A percentile compares a stretch with the other conserved stretches of the same genome.
phyloP scores from a whole-genome alignment of 2,797 vertebrate genomes.

The Lates japonicus region DNA sequence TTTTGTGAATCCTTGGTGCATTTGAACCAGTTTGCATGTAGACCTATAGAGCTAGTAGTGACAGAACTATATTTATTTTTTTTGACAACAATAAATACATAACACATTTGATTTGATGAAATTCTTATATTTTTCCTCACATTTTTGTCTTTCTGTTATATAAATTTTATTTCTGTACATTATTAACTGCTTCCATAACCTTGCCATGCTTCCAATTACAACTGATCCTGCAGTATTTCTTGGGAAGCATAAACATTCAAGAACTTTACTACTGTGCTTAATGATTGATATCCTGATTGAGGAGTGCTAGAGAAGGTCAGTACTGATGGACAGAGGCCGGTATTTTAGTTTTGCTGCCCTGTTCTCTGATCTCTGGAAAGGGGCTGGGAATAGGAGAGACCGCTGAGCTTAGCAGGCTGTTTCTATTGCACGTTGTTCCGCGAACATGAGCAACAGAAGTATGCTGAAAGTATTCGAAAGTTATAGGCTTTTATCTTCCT shows the following conservation, averaged over 20 bases:
- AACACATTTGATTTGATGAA: too few relatives aligned
- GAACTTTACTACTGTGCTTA: constrained; percentile 11
- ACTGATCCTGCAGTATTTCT: constrained; percentile 1
- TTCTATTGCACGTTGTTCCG: constrained; percentile 54
- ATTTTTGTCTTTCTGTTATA: too few relatives aligned
- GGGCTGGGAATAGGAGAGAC: constrained; percentile 28
- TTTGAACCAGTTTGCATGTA: too few relatives aligned
- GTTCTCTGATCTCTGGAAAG: constrained; percentile 32
- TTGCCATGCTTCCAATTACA: neutral
- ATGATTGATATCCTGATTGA: constrained; percentile 1
- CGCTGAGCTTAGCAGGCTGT: constrained; percentile 43
- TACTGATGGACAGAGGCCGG: constrained; percentile 15
- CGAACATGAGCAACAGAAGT: constrained; percentile 47
- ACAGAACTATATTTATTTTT: too few relatives aligned
- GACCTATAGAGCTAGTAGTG: too few relatives aligned
- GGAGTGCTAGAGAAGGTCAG: neutral
- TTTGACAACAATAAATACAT: too few relatives aligned
- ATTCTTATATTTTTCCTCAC: too few relatives aligned
- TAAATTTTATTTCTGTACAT: neutral
- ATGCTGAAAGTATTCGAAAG: constrained; percentile 29
- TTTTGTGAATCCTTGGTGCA: too few relatives aligned
- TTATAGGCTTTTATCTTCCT: constrained; percentile 29
- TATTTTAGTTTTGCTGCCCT: constrained; percentile 23
- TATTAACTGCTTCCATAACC: constrained; percentile 13
- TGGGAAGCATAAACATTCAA: constrained; percentile 1